Evolutionary conservation across 2,113 vertebrate species (phyloP), one percentile per base, ranked within the genome.

Genomic region (Perca fluviatilis): DNA sequence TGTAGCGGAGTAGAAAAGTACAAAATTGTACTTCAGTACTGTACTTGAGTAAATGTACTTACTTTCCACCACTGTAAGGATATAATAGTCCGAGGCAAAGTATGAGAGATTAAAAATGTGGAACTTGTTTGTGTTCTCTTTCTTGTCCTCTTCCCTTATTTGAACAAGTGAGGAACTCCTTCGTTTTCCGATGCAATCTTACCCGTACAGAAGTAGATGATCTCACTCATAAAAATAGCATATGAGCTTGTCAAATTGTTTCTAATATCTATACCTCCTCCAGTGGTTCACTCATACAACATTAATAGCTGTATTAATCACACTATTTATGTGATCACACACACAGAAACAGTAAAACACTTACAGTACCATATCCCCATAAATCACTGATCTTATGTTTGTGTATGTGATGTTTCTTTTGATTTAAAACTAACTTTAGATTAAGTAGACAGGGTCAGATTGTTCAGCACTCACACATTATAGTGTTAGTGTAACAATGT

Each of bases 101-200:
- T 30, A 19, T 12, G 47, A 73, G 7, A 49, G 21, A 54, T 27
- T 46, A 72, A 43, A 46, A 53, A 71, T 12, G 10, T 33, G 0
- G 2, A 18, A 46, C 2, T 65, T 67, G 19, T 75, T 71, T 40
- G 15, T 27, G 23, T 82, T 65, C 0, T 2, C 13, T 30, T 16
- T 30, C 16, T 61, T 50, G 25, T 73, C 36, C n/a, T 74, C 25
- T 65, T 63, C 21, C 64, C 30, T 65, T 73, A 74, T 86, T 80
- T 79, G 51, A 71, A 58, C n/a, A 77, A 68, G 6, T 60, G n/a
- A 51, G 8, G 10, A 79, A 13, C 27, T 60, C 23, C 18, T 43
- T 62, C 6, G 0, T 58, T 70, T 33, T 58, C 15, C 57, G n/a
- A 76, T 56, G 27, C 67, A 25, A 61, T 49, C 54, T 1, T 18